Conservation (phyloP, 2,113 vertebrate genomes). For the Gymnobelideus leadbeateri region DNA sequence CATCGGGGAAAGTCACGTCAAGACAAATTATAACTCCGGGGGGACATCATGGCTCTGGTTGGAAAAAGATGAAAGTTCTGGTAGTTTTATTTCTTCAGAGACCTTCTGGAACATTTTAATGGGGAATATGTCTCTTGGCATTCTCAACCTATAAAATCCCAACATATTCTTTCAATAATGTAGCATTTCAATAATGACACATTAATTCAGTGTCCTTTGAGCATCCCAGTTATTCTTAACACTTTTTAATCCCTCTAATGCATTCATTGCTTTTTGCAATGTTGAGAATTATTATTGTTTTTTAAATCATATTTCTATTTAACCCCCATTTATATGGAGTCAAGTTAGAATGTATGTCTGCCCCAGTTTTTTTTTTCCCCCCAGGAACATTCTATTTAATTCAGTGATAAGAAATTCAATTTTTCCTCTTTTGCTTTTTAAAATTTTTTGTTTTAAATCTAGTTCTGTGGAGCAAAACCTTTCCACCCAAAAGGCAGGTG, state of each 20-base stretch:
- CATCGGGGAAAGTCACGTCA: constrained; percentile 63
- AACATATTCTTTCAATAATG: constrained; percentile 63
- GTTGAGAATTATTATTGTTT: constrained; percentile 20
- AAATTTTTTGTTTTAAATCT: not conserved
- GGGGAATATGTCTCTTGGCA: constrained; percentile 61
- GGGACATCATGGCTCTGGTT: constrained; percentile 74
- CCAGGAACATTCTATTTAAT: constrained; percentile 43
- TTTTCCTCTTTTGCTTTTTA: constrained; percentile 28
- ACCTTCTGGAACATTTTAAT: constrained; percentile 71
- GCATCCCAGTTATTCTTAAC: constrained; percentile 52
- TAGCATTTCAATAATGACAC: constrained; percentile 31
- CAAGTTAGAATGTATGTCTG: constrained; percentile 27
- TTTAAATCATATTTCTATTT: constrained; percentile 42
- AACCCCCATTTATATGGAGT: constrained; percentile 34
- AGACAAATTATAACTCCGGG: constrained; percentile 75
- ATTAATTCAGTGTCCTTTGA: constrained; percentile 38
- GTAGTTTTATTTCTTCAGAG: constrained; percentile 77
- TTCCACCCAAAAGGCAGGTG: constrained; percentile 25
- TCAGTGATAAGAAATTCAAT: constrained; percentile 42
- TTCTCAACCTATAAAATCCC: not conserved
- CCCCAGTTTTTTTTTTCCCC: constrained; percentile 10
- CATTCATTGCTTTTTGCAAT: constrained; percentile 45
- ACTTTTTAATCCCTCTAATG: not conserved
- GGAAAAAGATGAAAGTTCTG: constrained; percentile 76
- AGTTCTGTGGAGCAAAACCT: not conserved